phyloP scores from a whole-genome alignment of 2,113 vertebrate genomes.

The Chrysochloris asiatica region DNA sequence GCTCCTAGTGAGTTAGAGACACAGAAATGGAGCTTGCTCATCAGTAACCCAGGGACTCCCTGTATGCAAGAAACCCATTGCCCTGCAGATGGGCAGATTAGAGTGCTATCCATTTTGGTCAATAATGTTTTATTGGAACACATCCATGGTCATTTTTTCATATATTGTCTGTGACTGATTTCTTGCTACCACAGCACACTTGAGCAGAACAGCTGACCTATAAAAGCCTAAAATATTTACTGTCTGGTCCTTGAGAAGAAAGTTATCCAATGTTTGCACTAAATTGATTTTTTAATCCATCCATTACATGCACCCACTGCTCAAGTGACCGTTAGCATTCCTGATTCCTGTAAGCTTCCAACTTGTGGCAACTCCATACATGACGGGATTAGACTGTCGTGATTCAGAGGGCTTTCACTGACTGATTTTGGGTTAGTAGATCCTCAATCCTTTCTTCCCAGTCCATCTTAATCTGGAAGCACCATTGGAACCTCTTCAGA shows the following conservation, averaged over 20 bases:
- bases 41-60: neutral
- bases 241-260: neutral
- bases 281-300: neutral
- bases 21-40: too few relatives aligned
- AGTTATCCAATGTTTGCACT: neutral
- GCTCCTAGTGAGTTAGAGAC: too few relatives aligned
- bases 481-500: neutral
- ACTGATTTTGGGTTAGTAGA: neutral
- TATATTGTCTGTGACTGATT: neutral
- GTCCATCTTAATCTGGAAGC: neutral
- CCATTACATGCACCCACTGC: neutral
- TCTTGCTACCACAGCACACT: neutral
- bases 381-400: neutral
- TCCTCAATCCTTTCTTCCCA: neutral
- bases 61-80: neutral
- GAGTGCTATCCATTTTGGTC: neutral
- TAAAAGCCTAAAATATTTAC: neutral
- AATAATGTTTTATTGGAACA: constrained; percentile 42
- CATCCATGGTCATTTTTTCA: neutral
- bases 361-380: neutral
- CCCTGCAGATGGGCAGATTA: neutral
- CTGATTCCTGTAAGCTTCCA: neutral
- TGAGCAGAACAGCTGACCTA: neutral
- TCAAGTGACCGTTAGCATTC: neutral
- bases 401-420: neutral